These are phyloP conservation scores for Sericinus montela DNA, from an alignment of 2,888 invertebrate genomes.

Conservation along the genomic window DNA sequence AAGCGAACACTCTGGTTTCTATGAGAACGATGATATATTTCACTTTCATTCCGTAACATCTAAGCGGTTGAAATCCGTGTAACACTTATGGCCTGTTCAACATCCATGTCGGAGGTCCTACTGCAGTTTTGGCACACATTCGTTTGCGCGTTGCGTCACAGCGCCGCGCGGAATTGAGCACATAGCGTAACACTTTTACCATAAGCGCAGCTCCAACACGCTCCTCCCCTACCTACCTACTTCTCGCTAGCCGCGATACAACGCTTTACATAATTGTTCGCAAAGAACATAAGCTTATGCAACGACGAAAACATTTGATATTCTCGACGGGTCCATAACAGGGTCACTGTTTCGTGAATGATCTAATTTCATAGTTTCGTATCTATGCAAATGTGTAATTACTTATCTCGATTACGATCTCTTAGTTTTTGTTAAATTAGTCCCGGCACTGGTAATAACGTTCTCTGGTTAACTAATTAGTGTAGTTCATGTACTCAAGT, in stretches of 20 bases:
- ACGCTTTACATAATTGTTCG: constrained; percentile 72
- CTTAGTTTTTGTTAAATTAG: constrained; percentile 14
- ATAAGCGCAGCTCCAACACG: constrained; percentile 45
- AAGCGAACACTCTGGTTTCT: not conserved
- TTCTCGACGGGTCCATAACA: constrained; percentile 52
- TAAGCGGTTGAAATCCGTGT: constrained; percentile 23
- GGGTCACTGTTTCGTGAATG: constrained; percentile 44
- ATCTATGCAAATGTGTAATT: constrained; percentile 10
- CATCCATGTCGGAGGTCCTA: constrained; percentile 47
- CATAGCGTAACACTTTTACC: constrained; percentile 75
- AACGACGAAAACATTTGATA: constrained; percentile 62
- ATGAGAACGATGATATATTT: constrained; percentile 13
- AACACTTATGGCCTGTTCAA: constrained; percentile 28
- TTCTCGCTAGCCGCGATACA: constrained; percentile 39
- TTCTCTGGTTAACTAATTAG: constrained; percentile 5
- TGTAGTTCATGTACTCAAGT: not conserved
- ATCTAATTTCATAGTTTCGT: constrained; percentile 25
- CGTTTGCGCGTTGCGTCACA: constrained; percentile 58
- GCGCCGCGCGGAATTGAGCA: constrained; percentile 54
- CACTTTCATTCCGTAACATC: constrained; percentile 22
- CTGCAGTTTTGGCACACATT: constrained; percentile 77
- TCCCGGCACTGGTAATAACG: constrained; percentile 2
- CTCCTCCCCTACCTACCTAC: constrained; percentile 59
- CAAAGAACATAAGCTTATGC: constrained; percentile 57
- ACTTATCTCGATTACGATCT: constrained; percentile 17